Percentiles rank a stretch among this genome's conserved stretches.
These are phyloP conservation scores for Lycia hirtaria DNA, from an alignment of 2,888 invertebrate species.

Conservation along the genomic window DNA sequence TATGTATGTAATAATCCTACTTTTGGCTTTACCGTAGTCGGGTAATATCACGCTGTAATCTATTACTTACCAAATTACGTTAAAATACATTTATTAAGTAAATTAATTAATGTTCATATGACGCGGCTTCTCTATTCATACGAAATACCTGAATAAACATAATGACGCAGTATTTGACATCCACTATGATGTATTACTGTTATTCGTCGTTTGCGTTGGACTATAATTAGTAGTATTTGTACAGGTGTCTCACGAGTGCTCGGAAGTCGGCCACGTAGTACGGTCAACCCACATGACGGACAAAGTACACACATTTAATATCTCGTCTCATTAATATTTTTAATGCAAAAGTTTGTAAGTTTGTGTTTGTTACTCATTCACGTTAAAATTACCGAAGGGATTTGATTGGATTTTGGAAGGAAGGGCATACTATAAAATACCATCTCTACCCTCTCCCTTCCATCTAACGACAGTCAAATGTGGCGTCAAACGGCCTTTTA, in stretches of 20 bases:
- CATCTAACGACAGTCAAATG: no score
- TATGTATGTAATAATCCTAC: no score
- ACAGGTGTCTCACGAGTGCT: not conserved
- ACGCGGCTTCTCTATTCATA: not conserved
- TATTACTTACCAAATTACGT: not conserved
- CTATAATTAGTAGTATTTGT: conserved; percentile 3
- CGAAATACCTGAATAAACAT: not conserved
- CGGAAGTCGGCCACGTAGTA: not conserved
- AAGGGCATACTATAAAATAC: no score
- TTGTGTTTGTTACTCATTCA: no score
- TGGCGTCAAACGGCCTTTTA: not conserved
- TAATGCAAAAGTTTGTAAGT: no score
- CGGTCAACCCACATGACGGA: not conserved
- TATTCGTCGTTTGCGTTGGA: conserved; percentile 1
- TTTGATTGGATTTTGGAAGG: no score
- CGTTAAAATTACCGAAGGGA: no score
- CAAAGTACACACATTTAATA: no score
- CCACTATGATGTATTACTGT: not conserved
- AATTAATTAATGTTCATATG: not conserved
- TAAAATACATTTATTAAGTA: not conserved
- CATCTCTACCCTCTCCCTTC: no score
- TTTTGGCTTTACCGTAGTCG: no score
- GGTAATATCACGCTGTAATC: not conserved
- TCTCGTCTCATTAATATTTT: no score
- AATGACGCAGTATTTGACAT: not conserved